Conservation (phyloP, 1,140 invertebrate species). For the Drosophila virilis region DNA sequence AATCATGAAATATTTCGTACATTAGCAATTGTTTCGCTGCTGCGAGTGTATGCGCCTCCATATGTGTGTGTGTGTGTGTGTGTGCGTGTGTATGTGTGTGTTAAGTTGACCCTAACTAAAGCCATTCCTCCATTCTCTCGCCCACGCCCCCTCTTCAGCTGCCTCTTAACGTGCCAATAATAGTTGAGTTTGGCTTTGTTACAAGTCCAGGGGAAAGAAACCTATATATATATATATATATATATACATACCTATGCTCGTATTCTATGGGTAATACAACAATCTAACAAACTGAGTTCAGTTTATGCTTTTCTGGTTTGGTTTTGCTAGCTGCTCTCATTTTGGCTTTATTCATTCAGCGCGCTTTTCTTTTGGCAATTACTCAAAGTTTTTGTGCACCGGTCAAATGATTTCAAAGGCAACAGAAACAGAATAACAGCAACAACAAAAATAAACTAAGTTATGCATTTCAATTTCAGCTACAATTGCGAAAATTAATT, state of each 20-base stretch:
- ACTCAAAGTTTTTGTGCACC: conserved; percentile 68
- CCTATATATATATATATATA: too few relatives aligned
- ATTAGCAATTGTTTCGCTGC: conserved; percentile 66
- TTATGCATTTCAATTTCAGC: conserved; percentile 63
- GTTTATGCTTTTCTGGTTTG: conserved; percentile 29
- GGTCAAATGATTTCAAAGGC: conserved; percentile 31
- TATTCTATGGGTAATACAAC: conserved; percentile 19
- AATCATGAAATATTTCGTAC: conserved; percentile 80
- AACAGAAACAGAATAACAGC: conserved; percentile 31
- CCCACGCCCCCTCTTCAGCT: not conserved
- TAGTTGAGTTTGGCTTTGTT: conserved; percentile 73
- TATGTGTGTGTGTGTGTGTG: conserved; percentile 17
- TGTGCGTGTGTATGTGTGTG: not conserved
- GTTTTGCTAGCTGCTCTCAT: not conserved
- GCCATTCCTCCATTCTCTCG: not conserved
- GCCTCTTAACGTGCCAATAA: conserved; percentile 62
- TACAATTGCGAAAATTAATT: conserved; percentile 66
- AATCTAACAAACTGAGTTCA: conserved; percentile 38
- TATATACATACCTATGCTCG: too few relatives aligned
- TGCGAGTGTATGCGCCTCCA: conserved; percentile 18
- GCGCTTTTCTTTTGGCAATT: conserved; percentile 57
- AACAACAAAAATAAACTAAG: conserved; percentile 38
- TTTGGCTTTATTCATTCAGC: conserved; percentile 17
- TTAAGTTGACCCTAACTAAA: conserved; percentile 29
- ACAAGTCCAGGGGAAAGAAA: conserved; percentile 27